Base-by-base conservation (phyloP, 2,797 vertebrate genomes). In the Labroides dimidiatus region DNA sequence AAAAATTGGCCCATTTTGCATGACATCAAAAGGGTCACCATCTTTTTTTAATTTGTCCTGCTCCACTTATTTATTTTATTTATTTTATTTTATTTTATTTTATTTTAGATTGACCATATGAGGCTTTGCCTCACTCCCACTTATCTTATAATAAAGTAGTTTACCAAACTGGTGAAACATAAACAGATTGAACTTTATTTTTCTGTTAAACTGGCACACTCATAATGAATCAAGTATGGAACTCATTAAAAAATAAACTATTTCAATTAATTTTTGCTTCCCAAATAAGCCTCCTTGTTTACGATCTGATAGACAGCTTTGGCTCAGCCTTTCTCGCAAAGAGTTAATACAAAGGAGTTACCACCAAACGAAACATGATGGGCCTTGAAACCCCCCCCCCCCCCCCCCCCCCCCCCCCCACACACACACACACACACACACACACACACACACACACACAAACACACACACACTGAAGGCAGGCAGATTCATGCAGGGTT, bases 331-430 rank as follows among this genome's bases (percentile, higher is more conserved):
- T 20, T 70, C 72, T 70, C 55, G 23, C 42, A 45, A 15, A 56
- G 39, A 66, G 50, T 36, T 50, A 65, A 69, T 57, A 56, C 62
- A 20, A 54, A 60, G 7, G 66, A 33, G 52, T 74, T 77, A 72
- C 33, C 37, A 14, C 14, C 45, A 53, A 42, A 27, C 16, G 43
- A 42, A 42, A 19, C 24, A 27, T 27, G 21, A 27, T 27, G 24
- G 24, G 24, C 24, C 24, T 27, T 27, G 24, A 27, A 27, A 27
- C n/a, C n/a, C n/a, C n/a, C n/a, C n/a, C n/a, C n/a, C n/a, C n/a
- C n/a, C n/a, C n/a, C n/a, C n/a, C n/a, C n/a, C n/a, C n/a, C n/a
- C n/a, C n/a, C n/a, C n/a, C n/a, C n/a, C n/a, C n/a, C 24, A 27
- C 24, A 27, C 24, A 27, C 24, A 27, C 24, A 27, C 24, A 27